Evolutionary conservation across 2,113 vertebrate species (phyloP), one percentile per base, ranked within the genome.

Genomic region (Rousettus leschenaultii): DNA sequence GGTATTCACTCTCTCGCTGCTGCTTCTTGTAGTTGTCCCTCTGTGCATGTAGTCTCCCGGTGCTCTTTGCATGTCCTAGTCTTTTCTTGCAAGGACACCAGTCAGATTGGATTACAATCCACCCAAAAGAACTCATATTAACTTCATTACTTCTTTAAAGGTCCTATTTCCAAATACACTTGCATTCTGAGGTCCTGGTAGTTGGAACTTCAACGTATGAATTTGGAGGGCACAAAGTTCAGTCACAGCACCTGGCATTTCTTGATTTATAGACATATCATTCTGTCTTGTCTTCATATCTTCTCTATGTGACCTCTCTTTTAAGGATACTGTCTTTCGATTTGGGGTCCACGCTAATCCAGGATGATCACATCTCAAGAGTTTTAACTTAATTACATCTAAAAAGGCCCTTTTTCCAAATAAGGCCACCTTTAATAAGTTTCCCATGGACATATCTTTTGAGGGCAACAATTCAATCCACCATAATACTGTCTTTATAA

Each of bases 21-120:
- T 11, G 26, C 30, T 33, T 7, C 38, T 16, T 12, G 8, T 7
- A 2, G 7, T 0, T 4, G 1, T 35, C 22, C 3, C 28, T 28
- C 7, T n/a, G 2, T 71, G 18, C 0, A 0, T 19, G 2, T 2
- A 18, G 26, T 3, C 1, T 18, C 26, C 13, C 10, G 7, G 7
- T 30, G 33, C 30, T 77, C 33, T 70, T 7, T 28, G 15, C 48
- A 13, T 24, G 13, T 45, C n/a, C n/a, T 70, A 35, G 35, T 77
- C 14, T 21, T 51, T 38, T 57, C 8, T 86, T 89, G 7, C 6
- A 40, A 59, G 63, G 73, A 38, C 7, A 12, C 8, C 15, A 7
- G 9, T 53, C 16, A 55, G n/a, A 35, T 35, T 71, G n/a, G 1
- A 57, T 35, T 55, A 43, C 11, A 7, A 24, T 38, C 21, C 5